Base-by-base conservation (phyloP, 2,113 vertebrate genomes). In the Tapirus terrestris region DNA sequence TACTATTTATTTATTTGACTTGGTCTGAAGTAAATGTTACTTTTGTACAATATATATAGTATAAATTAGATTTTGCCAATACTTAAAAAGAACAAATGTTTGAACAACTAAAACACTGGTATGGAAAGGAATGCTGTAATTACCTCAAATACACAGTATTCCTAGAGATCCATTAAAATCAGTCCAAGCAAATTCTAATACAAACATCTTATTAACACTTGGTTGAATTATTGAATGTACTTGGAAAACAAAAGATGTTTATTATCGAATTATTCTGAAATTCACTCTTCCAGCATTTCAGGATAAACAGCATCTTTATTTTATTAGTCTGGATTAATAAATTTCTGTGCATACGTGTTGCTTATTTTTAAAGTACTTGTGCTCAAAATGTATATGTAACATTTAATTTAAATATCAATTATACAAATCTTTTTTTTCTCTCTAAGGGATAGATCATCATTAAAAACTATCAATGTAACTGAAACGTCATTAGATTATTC, bases 401-500 rank as follows among this genome's bases (percentile, higher is more conserved):
- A 61, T 97, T 92, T 88, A 67, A 83, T 93, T 92, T 48, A 16
- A 93, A 91, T 90, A 45, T 14, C 51, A 13, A 11, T 60, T 89
- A 39, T 58, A 33, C 10, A 82, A 73, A 45, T 93, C 85, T 85
- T 56, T 61, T 98, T 77, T 89, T 53, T 92, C 87, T 96, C 87
- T 96, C 84, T 82, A 56, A 99, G 99, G 90, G 99, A 98, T 98
- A 98, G 98, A 91, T 97, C 98, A 92, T 99, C 98, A 94, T 89
- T 99, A 85, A 99, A 99, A 97, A 98, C 98, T 95, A 33, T 98
- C 89, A 98, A 99, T 98, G 97, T 98, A 83, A 98, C 98, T 23
- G 98, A 98, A 97, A 98, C 98, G 68, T 99, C 43, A 98, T 76
- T 98, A 98, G 97, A 99, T 89, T 96, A 99, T 67, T 98, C 99